phyloP scores from a whole-genome alignment of 2,888 invertebrate genomes.

The Thecophora atra region DNA sequence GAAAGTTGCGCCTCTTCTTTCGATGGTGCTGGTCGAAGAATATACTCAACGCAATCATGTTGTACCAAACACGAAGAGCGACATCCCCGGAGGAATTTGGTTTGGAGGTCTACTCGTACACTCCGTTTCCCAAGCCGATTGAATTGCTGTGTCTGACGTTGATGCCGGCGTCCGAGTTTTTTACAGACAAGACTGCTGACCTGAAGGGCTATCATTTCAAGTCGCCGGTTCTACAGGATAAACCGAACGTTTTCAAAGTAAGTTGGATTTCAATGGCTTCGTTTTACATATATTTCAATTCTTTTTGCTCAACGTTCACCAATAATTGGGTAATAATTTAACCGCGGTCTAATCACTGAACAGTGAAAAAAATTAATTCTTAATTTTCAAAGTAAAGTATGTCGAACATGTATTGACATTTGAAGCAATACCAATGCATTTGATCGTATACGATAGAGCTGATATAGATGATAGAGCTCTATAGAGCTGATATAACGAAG shows the following conservation, averaged over 20 bases:
- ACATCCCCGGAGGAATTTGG: not conserved
- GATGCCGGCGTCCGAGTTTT: conserved; percentile 32
- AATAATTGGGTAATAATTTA: no score
- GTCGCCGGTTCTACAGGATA: conserved; percentile 39
- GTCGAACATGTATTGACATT: no score
- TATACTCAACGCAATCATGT: conserved; percentile 44
- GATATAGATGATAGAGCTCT: no score
- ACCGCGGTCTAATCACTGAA: no score
- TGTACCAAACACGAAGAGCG: conserved; percentile 33
- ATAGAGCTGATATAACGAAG: no score
- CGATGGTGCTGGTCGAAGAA: conserved; percentile 47
- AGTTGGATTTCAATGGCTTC: not conserved
- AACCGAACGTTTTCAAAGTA: conserved; percentile 44
- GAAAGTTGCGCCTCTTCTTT: conserved; percentile 43
- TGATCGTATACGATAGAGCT: no score
- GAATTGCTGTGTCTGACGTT: conserved; percentile 37
- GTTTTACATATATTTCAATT: no score
- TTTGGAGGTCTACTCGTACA: conserved; percentile 44
- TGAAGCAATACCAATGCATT: no score
- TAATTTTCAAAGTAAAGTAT: no score
- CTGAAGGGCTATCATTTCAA: conserved; percentile 41
- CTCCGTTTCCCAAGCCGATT: conserved; percentile 40
- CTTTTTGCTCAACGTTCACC: no score
- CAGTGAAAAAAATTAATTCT: no score
- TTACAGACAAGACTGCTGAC: conserved; percentile 39